Evolutionary conservation across 2,888 invertebrate genomes (phyloP), one percentile per base, ranked within the genome.

Genomic region (Lochmaea capreae): DNA sequence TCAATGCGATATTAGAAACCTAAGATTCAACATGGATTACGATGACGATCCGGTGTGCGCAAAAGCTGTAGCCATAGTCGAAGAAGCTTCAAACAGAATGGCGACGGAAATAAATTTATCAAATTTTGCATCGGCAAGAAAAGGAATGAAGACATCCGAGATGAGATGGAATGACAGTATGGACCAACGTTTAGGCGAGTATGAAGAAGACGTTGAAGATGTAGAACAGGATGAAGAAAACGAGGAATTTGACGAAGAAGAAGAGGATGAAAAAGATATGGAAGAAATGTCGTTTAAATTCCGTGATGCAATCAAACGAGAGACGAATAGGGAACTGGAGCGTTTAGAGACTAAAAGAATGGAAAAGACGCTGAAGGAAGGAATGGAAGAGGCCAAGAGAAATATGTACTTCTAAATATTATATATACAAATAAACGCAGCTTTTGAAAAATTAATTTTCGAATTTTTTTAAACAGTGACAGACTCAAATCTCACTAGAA

Each of bases 1-100:
- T 74, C 78, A 82, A 54, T 85, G 86, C 62, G 82, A 86, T 62
- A 82, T 86, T 39, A 79, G 79, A 68, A 80, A 84, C 77, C 75
- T 86, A 10, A 79, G 78, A 74, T 87, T 85, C 73, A 85, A 86
- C 72, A 79, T 83, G 76, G 78, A 80, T 6, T 80, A 72, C 42
- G 81, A 83, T 26, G 83, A 84, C 57, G 86, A 87, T 77, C 68
- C 72, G 0, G 80, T 85, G 2, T 84, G 84, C 58, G 76, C 79
- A 67, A 79, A 74, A 62, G 78, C 83, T 0, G 72, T 85, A 62
- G 74, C 73, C 2, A 81, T 79, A 2, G 78, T 86, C 26, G 73
- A 81, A 69, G 84, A 85, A 71, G 85, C 85, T n/a, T 73, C 74
- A 61, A 52, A 62, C 9, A 78, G 84, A 63, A 79, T 84, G 72